Conservation (phyloP, 2,797 vertebrate species). For the Poecilia wingei region DNA sequence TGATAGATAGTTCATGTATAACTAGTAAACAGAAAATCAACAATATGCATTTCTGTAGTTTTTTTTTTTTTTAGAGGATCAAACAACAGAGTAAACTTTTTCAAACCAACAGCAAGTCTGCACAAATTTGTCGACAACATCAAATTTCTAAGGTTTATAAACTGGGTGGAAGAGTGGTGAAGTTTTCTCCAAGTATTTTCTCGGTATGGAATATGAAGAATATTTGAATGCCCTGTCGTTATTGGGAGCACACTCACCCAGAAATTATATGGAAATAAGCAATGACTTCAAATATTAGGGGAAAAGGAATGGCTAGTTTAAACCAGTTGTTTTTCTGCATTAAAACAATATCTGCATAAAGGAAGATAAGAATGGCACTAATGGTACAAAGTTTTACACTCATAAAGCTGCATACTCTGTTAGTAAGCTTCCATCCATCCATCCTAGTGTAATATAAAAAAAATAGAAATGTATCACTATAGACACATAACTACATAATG, state of each 20-base stretch:
- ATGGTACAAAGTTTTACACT: neutral
- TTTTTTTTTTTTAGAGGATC: slow-evolving; percentile 19
- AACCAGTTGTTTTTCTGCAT: neutral
- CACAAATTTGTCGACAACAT: neutral
- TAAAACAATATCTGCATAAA: neutral
- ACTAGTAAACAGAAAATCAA: slow-evolving; percentile 21
- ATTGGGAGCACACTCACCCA: neutral
- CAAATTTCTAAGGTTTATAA: neutral
- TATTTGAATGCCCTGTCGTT: neutral
- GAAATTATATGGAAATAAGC: neutral
- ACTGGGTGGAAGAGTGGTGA: neutral
- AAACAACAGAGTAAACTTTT: slow-evolving; percentile 29
- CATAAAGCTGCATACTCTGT: neutral
- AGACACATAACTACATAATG: neutral
- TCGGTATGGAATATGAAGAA: neutral
- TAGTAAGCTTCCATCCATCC: neutral
- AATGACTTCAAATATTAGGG: neutral
- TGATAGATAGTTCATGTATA: slow-evolving; percentile 61
- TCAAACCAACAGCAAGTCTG: slow-evolving; percentile 4
- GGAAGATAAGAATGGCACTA: neutral
- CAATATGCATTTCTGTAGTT: slow-evolving; percentile 1
- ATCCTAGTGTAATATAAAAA: neutral
- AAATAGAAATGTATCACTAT: neutral
- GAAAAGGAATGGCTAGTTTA: neutral
- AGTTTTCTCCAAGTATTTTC: neutral